Conservation (phyloP, 2,113 vertebrate species). For the Synodontis membranacea region DNA sequence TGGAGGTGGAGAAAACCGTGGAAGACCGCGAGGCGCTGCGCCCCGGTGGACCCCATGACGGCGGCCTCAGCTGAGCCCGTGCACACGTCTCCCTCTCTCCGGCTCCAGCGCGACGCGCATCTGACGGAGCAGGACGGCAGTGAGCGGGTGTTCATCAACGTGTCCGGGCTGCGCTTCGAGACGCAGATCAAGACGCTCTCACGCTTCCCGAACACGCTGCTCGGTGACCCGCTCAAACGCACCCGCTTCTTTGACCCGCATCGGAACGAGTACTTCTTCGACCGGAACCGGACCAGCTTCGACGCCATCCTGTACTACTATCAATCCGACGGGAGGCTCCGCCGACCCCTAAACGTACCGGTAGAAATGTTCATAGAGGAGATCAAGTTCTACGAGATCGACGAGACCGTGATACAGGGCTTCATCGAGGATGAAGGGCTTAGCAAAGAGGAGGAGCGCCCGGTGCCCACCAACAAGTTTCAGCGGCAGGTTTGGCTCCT, state of each 20-base stretch:
- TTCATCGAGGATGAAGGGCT: constrained; percentile 89
- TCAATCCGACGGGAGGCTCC: constrained; percentile 86
- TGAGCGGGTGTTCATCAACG: constrained; percentile 89
- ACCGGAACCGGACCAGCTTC: constrained; percentile 91
- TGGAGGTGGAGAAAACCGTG: constrained; percentile 53
- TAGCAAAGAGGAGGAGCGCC: constrained; percentile 81
- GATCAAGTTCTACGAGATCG: constrained; percentile 89
- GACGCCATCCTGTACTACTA: constrained; percentile 93
- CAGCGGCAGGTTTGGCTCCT: constrained; percentile 87
- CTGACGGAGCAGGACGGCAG: constrained; percentile 75
- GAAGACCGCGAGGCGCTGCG: constrained; percentile 62
- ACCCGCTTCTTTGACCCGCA: constrained; percentile 90
- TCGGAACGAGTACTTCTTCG: constrained; percentile 93
- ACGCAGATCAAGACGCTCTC: constrained; percentile 89
- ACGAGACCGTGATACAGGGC: constrained; percentile 78
- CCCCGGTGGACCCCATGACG: constrained; percentile 70
- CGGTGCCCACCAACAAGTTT: constrained; percentile 79
- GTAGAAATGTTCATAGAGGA: constrained; percentile 92
- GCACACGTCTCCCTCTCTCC: constrained; percentile 57
- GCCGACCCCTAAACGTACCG: constrained; percentile 87
- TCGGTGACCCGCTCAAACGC: constrained; percentile 86
- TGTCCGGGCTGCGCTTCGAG: constrained; percentile 92
- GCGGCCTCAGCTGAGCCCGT: constrained; percentile 69
- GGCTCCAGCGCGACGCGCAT: constrained; percentile 64
- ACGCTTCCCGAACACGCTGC: constrained; percentile 84